Base-by-base conservation (phyloP, 23 tunicate species). In the Aplidium turbinatum region DNA sequence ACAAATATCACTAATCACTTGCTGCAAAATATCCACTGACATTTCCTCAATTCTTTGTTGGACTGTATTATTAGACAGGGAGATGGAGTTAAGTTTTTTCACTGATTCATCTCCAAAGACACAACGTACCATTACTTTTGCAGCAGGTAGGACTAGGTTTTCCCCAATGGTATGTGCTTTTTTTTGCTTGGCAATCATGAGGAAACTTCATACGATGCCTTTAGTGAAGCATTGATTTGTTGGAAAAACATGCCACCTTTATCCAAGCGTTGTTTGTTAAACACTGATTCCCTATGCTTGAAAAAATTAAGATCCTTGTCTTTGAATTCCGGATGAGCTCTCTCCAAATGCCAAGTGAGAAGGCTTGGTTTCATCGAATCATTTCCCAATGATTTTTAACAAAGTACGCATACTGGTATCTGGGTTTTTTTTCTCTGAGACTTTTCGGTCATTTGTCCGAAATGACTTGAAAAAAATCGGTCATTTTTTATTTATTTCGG, bases 1-100 rank as follows among this genome's bases (percentile, higher is more conserved):
- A 31, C 69, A 62, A 62, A 62, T 62, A 24, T 62, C 69, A 62
- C 69, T 23, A 62, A 62, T 62, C 69, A 62, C 69, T 31, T 24
- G 69, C 9, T 62, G 69, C 13, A 62, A 62, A 62, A 24, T 62
- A 28, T 62, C 69, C 69, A 62, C 45, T n/a, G 69, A 62, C 69
- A 62, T 62, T 62, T 62, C 45, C 45, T 33, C 45, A 28, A 62
- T 62, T 62, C 20, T 24, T 62, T n/a, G 39, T 62, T 62, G 40
- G 40, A 62, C 69, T 28, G 69, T 29, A 62, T 24, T 62, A 24
- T 31, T 31, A 6, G 13, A 30, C 40, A 62, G 13, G 38, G 61
- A 54, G 61, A 54, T 54, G 21, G 61, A 54, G 21, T 9, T n/a
- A 54, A 62, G 69, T 28, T 62, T 31, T 62, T 62, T 24, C 45